Conservation (phyloP, 92 coral and sea anemone species). For the Desmophyllum pertusum region DNA sequence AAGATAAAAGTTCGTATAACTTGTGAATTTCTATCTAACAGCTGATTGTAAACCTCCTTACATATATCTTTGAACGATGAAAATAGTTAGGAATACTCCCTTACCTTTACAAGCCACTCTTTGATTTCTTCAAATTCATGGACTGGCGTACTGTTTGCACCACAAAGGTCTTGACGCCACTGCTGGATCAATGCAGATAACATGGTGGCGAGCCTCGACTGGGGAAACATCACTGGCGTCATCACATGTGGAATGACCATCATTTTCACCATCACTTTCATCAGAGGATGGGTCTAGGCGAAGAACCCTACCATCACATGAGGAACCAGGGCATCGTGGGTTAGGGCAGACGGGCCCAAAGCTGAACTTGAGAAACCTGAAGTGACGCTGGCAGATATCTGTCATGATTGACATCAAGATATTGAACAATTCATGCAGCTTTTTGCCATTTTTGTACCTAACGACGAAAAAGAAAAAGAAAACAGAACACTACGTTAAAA, state of each 20-base stretch:
- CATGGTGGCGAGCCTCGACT: constrained; percentile 53
- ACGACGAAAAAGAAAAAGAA: background rate
- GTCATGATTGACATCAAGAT: constrained; percentile 42
- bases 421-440: constrained; percentile 48
- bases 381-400: constrained; percentile 69
- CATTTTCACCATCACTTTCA: constrained; percentile 48
- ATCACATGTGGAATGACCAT: constrained; percentile 18
- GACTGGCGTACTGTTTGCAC: constrained; percentile 66
- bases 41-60: too few relatives aligned
- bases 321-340: constrained; percentile 71
- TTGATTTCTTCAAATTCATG: constrained; percentile 64
- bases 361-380: constrained; percentile 65
- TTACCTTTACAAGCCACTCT: constrained; percentile 39
- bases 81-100: background rate
- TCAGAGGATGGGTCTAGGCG: constrained; percentile 56
- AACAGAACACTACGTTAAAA: background rate
- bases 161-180: constrained; percentile 62
- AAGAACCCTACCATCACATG: constrained; percentile 45
- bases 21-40: too few relatives aligned
- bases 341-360: constrained; percentile 75
- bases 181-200: constrained; percentile 57
- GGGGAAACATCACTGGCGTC: background rate
- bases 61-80: background rate
- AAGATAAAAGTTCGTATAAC: background rate
- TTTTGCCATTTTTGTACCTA: constrained; percentile 53